phyloP scores from a whole-genome alignment of 2,797 vertebrate genomes.

The Eleutherodactylus coqui region DNA sequence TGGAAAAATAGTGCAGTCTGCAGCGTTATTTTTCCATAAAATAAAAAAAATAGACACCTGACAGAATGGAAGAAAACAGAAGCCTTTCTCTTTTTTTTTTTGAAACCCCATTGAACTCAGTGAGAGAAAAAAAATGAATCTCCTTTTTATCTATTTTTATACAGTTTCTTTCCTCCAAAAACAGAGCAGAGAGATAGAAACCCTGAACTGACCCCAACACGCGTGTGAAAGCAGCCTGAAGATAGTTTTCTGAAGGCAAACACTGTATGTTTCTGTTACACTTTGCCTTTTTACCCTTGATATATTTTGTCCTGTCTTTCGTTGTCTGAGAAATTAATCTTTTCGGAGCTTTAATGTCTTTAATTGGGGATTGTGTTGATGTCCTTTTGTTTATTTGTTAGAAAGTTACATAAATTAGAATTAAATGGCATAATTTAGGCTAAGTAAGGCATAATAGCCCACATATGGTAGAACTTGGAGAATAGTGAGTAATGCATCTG shows the following conservation, averaged over 20 bases:
- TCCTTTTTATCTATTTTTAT: no score
- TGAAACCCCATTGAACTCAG: no score
- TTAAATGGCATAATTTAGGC: constrained; percentile 54
- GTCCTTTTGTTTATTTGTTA: constrained; percentile 58
- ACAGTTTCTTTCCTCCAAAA: no score
- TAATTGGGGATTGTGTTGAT: constrained; percentile 55
- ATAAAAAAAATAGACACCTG: no score
- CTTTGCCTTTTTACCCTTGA: constrained; percentile 53
- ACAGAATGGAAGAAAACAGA: no score
- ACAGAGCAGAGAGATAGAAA: no score
- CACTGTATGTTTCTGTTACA: not conserved
- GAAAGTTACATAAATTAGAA: constrained; percentile 58
- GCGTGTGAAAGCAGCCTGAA: no score
- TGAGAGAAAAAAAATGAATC: no score
- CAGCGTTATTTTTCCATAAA: no score
- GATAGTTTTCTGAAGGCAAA: not conserved
- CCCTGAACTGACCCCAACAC: no score
- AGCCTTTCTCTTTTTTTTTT: no score
- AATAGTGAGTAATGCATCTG: constrained; percentile 31
- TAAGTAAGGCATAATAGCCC: constrained; percentile 56
- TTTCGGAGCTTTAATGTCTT: constrained; percentile 37
- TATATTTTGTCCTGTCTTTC: constrained; percentile 28
- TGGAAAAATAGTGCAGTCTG: no score
- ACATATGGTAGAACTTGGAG: constrained; percentile 57
- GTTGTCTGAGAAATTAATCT: constrained; percentile 55